These are phyloP conservation scores for Caenorhabditis sp. DNA, from an alignment of 2,888 invertebrate genomes.

Conservation along the genomic window DNA sequence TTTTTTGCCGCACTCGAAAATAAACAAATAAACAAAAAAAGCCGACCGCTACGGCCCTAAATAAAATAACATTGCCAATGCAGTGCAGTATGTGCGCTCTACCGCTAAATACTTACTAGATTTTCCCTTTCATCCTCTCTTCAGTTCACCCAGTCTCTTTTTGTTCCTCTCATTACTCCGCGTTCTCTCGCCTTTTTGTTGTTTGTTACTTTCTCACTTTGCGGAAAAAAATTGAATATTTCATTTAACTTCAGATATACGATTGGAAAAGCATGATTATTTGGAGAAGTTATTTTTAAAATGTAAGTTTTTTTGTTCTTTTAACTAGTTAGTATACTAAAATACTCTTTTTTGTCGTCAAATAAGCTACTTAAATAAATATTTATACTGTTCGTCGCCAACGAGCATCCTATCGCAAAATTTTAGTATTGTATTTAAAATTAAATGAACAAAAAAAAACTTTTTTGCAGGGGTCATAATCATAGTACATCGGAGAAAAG, in stretches of 20 bases:
- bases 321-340: background rate
- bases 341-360: slow-evolving; percentile 13
- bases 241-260: no score
- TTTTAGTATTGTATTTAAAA: background rate
- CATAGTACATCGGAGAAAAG: slow-evolving; percentile 21
- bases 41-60: no score
- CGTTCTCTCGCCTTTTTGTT: background rate
- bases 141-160: slow-evolving; percentile 21
- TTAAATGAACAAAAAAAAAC: slow-evolving; percentile 13
- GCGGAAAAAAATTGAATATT: no score
- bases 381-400: background rate
- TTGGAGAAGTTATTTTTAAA: background rate
- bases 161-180: background rate
- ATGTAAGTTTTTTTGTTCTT: slow-evolving; percentile 9
- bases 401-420: no score
- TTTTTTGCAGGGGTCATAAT: slow-evolving; percentile 34
- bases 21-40: background rate
- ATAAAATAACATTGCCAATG: background rate
- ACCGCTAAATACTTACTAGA: background rate
- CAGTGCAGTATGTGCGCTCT: background rate
- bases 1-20: background rate
- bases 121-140: slow-evolving; percentile 5
- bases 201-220: slow-evolving; percentile 2
- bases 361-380: slow-evolving; percentile 42
- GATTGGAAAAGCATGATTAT: no score